Conservation (phyloP, 2,888 invertebrate genomes). For the Clistopyga incitator region DNA sequence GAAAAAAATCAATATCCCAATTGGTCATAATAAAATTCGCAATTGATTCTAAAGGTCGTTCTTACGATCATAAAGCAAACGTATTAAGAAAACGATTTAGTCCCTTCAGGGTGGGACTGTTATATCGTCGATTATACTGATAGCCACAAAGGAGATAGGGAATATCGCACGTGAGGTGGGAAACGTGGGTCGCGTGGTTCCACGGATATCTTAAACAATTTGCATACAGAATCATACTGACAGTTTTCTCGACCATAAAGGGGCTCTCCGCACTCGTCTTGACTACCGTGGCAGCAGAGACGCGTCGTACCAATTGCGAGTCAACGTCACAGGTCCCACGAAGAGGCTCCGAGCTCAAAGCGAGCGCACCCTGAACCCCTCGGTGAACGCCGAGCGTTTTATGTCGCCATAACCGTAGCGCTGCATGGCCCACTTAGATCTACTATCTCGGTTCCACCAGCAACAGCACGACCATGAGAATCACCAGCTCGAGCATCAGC, state of each 20-base stretch:
- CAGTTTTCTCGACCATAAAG: constrained; percentile 83
- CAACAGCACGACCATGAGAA: constrained; percentile 70
- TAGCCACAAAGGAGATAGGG: background rate
- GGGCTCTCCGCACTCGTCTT: constrained; percentile 79
- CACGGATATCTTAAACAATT: constrained; percentile 84
- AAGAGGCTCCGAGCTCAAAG: constrained; percentile 51
- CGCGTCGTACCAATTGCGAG: constrained; percentile 42
- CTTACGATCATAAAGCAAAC: background rate
- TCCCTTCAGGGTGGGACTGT: too few species aligned
- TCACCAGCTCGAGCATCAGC: constrained; percentile 61
- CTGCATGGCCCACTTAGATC: constrained; percentile 84
- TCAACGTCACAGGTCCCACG: constrained; percentile 64
- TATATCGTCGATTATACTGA: constrained; percentile 4
- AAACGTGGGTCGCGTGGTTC: constrained; percentile 62
- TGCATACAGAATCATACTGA: constrained; percentile 84
- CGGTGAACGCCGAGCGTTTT: constrained; percentile 79
- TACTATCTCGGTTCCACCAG: constrained; percentile 80
- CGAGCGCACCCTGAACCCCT: constrained; percentile 48
- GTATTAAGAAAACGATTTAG: background rate
- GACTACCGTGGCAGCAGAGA: constrained; percentile 70
- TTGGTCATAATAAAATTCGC: background rate
- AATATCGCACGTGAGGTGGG: constrained; percentile 32
- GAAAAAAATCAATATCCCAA: constrained; percentile 1
- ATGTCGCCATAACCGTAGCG: constrained; percentile 84
- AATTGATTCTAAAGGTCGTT: background rate